A percentile compares a stretch with the other conserved stretches of the same genome.
Conservation (phyloP, 1,140 invertebrate species). For the Drosophila oshimai region DNA sequence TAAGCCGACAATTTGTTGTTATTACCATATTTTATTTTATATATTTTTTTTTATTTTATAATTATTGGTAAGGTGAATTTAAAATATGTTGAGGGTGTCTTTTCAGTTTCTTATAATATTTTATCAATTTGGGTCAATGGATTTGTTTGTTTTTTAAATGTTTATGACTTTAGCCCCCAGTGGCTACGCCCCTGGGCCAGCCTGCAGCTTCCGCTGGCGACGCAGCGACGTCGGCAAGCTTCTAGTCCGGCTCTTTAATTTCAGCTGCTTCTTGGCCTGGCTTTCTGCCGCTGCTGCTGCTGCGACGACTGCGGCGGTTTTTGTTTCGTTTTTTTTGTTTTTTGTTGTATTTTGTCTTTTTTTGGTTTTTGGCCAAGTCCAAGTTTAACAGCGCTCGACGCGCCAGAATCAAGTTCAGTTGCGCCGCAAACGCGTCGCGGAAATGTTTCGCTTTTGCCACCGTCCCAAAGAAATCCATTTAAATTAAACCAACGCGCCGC, state of each 20-base stretch:
- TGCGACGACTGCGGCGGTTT: too few species aligned
- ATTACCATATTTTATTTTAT: too few species aligned
- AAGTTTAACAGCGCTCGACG: constrained; percentile 76
- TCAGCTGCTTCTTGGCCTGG: constrained; percentile 27
- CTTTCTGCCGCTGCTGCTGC: constrained; percentile 13
- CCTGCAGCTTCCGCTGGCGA: constrained; percentile 33
- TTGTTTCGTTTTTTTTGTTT: constrained; percentile 25
- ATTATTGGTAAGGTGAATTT: too few species aligned
- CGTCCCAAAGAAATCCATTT: constrained; percentile 39
- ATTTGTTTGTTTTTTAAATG: not conserved
- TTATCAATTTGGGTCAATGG: too few species aligned
- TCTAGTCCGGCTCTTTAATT: constrained; percentile 16
- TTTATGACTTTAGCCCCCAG: not conserved
- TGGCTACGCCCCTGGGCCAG: constrained; percentile 1
- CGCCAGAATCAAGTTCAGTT: constrained; percentile 82
- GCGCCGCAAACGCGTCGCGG: constrained; percentile 79
- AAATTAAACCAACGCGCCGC: constrained; percentile 5
- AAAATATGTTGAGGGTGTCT: too few species aligned
- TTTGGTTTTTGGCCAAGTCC: constrained; percentile 73
- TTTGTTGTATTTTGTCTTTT: constrained; percentile 14
- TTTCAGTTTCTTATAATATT: too few species aligned
- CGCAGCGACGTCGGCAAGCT: constrained; percentile 7
- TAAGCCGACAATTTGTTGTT: too few species aligned
- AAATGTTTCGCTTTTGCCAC: constrained; percentile 72
- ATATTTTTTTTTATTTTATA: too few species aligned